Percentiles rank a stretch among this genome's conserved stretches.
phyloP scores from a whole-genome alignment of 2,888 invertebrate species.

The Scaptomyza flava region DNA sequence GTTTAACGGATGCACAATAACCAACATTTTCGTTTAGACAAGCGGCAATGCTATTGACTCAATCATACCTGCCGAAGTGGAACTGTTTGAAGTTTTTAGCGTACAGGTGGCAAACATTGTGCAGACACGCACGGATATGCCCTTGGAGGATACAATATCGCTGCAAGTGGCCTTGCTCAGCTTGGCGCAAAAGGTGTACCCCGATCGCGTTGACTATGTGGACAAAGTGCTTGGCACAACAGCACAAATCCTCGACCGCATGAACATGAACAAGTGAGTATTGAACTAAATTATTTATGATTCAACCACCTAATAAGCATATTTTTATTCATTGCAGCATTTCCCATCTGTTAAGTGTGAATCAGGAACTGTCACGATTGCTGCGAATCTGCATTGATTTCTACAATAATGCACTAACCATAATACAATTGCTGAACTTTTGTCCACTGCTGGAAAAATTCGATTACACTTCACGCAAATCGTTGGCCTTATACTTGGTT shows the following conservation, averaged over 20 bases:
- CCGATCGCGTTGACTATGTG: slow-evolving; percentile 96
- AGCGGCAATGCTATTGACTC: slow-evolving; percentile 85
- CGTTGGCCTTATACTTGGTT: slow-evolving; percentile 94
- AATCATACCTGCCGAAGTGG: slow-evolving; percentile 92
- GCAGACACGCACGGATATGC: slow-evolving; percentile 97
- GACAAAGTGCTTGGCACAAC: slow-evolving; percentile 97
- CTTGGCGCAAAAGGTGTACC: slow-evolving; percentile 98
- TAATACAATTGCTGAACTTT: slow-evolving; percentile 94
- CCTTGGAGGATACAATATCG: slow-evolving; percentile 97
- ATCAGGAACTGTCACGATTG: slow-evolving; percentile 96
- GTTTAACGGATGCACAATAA: background rate
- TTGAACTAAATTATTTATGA: background rate
- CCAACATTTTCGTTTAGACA: slow-evolving; percentile 55
- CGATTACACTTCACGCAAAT: slow-evolving; percentile 94
- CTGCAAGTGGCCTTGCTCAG: slow-evolving; percentile 97
- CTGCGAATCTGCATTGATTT: slow-evolving; percentile 97
- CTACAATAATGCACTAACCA: slow-evolving; percentile 95
- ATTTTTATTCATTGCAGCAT: slow-evolving; percentile 68
- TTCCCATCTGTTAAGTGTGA: slow-evolving; percentile 87
- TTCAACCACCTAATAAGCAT: background rate
- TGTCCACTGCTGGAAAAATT: slow-evolving; percentile 93
- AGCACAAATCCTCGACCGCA: slow-evolving; percentile 94
- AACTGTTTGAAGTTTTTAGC: slow-evolving; percentile 99
- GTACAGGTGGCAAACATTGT: slow-evolving; percentile 98
- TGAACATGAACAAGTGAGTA: slow-evolving; percentile 91